A percentile compares a stretch with the other conserved stretches of the same genome.
Evolutionary conservation across 30 jellyfish, hydroid and myxozoan species (phyloP).

Genomic region (Pelagia noctiluca): DNA sequence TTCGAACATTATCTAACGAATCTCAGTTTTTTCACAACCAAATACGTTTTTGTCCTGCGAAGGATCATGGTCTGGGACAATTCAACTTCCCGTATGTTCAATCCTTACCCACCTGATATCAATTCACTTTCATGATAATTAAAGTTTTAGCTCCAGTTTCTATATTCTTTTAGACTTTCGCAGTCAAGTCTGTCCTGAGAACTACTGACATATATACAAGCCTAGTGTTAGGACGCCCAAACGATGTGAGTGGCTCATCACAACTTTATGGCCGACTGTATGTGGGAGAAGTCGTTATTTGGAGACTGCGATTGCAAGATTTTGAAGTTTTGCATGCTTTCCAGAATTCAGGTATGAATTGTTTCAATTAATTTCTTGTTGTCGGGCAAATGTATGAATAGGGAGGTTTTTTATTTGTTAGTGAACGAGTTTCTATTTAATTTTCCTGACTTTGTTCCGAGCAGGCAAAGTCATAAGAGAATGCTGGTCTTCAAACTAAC

Average conservation of each 20-base stretch:
- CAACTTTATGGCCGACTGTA: conserved; percentile 67
- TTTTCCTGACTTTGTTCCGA: no score
- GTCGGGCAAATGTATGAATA: no score
- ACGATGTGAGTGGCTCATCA: conserved; percentile 47
- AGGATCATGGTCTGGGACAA: not conserved
- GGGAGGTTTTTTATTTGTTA: no score
- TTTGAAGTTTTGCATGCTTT: conserved; percentile 67
- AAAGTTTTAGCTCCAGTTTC: not conserved
- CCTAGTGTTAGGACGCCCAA: conserved; percentile 71
- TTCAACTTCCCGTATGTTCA: not conserved
- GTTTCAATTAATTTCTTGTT: no score
- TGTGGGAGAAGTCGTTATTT: conserved; percentile 66
- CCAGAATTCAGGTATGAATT: conserved; percentile 66
- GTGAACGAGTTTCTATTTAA: no score
- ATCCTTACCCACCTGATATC: not conserved
- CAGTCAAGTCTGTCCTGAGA: conserved; percentile 21
- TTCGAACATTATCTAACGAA: not conserved
- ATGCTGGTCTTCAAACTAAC: no score
- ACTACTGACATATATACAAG: conserved; percentile 52
- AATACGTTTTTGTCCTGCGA: not conserved
- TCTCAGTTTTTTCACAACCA: not conserved
- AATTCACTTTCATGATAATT: not conserved
- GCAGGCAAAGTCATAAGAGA: no score
- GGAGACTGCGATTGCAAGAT: conserved; percentile 59
- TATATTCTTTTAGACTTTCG: conserved; percentile 16